Base-by-base conservation (phyloP, 2,888 invertebrate species). In the Patella pellucida region DNA sequence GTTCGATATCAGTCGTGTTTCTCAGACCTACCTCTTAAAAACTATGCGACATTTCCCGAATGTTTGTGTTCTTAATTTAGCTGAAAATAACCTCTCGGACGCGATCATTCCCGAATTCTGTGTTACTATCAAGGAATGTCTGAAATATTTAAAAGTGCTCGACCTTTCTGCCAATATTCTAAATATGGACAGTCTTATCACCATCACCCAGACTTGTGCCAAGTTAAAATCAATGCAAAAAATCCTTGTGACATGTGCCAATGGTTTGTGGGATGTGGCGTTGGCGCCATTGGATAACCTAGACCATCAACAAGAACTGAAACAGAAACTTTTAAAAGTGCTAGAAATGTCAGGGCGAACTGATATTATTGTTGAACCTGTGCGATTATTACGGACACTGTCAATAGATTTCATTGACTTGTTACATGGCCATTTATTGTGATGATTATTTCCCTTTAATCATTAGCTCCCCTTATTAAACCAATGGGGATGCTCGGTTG, bases 121-220 rank as follows among this genome's bases (percentile, higher is more conserved):
- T 73, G 70, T 82, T n/a, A 80, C 76, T 11, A 72, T 87, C 4
- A 52, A 73, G 16, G 71, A 73, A 2, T 73, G 80, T 68, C 73
- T 85, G 68, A 56, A 69, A 12, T 56, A 75, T 14, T 79, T 87
- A 52, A 84, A 84, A 68, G 82, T 78, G 9, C 75, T 87, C 14
- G 85, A 86, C 77, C 76, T 87, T 41, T 77, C 85, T 2, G 85
- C 85, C 14, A 86, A 86, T 71, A 79, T 85, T 52, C 74, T 85
- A n/a, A 78, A 81, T n/a, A 76, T 83, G 16, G 84, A 86, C 16
- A 78, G 78, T 52, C 81, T 81, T 51, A 68, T 85, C 5, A 79
- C 82, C 31, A 72, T 86, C 16, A 80, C 82, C 3, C 78, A 79
- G n/a, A 82, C 86, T 7, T 81, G 85, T 76, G 81, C 81, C 5